Evolutionary conservation across 2,113 vertebrate species (phyloP), one percentile per base, ranked within the genome.

Genomic region (Dicaeum eximium): DNA sequence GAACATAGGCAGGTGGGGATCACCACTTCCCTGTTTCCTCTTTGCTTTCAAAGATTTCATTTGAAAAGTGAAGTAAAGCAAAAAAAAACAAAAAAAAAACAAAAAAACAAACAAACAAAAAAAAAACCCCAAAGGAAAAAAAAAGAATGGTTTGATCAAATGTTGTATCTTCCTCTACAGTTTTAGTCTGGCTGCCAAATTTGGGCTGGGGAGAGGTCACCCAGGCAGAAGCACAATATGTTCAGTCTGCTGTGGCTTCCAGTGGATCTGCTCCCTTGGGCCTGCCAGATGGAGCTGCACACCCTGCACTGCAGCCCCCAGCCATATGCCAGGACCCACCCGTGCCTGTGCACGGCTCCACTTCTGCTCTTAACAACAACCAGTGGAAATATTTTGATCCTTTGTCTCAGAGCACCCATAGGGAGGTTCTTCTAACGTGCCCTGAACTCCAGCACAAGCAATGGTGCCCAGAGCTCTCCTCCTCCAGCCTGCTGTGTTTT

Each of bases 261-360:
- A 86, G 84, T 28, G 87, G 90, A 69, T 48, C 25, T n/a, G 77
- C 28, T 56, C 28, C 92, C 84, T 47, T 60, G 75, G 83, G 69
- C 5, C 72, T 95, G 92, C 77, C 92, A 93, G 88, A 85, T 62
- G 70, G 90, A 92, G 92, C 73, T 78, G 53, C 61, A 37, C 72
- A 86, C 50, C 67, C 82, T 78, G 37, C 47, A 47, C 58, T 15
- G 10, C 42, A 73, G 31, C 67, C 64, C 65, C 62, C 65, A 73
- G 50, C 53, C 83, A 42, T 62, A 57, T 70, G 67, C 67, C 75
- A 80, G 67, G 50, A 65, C 45, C 61, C 56, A 77, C 16, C 54
- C 31, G 5, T 14, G 61, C 31, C 83, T 80, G 50, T 40, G 70
- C 42, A 16, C 0, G 0, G 75, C n/a, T 75, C 40, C 62, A 27